A percentile compares a stretch with the other conserved stretches of the same genome.
These are phyloP conservation scores for Apodemus sylvaticus DNA, from an alignment of 2,113 vertebrate species.

Conservation along the genomic window DNA sequence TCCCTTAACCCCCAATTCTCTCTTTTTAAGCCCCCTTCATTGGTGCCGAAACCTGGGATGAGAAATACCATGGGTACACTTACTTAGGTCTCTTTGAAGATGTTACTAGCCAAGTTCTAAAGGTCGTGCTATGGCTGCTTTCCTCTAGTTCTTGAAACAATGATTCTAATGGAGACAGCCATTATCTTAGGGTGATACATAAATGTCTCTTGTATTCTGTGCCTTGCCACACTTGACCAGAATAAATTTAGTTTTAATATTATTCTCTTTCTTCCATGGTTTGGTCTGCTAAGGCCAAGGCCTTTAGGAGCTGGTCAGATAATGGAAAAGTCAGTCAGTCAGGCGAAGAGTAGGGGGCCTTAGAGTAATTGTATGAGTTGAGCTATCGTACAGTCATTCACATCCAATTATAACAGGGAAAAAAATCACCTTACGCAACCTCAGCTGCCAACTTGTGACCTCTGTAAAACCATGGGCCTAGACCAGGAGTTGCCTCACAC, in stretches of 20 bases:
- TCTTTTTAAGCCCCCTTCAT: too few relatives aligned
- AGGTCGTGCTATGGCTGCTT: not conserved
- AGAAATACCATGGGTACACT: too few relatives aligned
- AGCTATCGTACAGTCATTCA: slow-evolving; percentile 11
- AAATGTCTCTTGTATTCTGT: not conserved
- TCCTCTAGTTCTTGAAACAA: not conserved
- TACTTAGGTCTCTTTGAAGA: too few relatives aligned
- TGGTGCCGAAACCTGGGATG: too few relatives aligned
- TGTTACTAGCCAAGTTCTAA: not conserved
- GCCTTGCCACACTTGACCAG: not conserved
- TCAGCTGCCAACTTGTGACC: not conserved
- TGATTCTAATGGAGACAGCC: not conserved
- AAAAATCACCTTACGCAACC: not conserved
- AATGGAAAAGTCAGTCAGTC: slow-evolving; percentile 18
- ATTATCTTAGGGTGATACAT: not conserved
- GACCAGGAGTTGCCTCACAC: not conserved
- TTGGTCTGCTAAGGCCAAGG: not conserved
- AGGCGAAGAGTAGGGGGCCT: not conserved
- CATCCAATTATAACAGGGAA: slow-evolving; percentile 43
- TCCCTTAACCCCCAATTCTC: too few relatives aligned
- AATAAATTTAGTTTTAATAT: not conserved
- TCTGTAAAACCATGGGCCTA: not conserved
- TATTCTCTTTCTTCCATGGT: not conserved
- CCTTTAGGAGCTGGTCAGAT: not conserved
- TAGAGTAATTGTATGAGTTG: not conserved